Evolutionary conservation across 2,888 invertebrate genomes (phyloP), one percentile per base, ranked within the genome.

Genomic region (Pandemis cinnamomeana): DNA sequence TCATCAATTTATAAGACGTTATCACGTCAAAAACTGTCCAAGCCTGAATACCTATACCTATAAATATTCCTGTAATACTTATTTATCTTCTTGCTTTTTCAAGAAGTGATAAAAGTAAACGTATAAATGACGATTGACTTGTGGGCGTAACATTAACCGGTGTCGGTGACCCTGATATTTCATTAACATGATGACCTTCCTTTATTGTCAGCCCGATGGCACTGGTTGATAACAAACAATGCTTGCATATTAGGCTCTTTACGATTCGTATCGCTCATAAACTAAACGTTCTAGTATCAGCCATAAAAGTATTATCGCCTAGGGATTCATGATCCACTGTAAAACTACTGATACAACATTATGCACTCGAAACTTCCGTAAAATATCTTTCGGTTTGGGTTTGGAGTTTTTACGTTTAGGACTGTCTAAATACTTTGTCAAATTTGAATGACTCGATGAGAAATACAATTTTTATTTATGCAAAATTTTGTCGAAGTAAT

Each of bases 241-340:
- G 44, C 71, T 60, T 67, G 74, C 61, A 74, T 71, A 67, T 71
- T 71, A 67, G 62, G 60, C 15, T 53, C n/a, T 74, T 74, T 74
- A 74, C 55, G 74, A 61, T 62, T 66, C 53, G 67, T 53, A 66
- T 66, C 48, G 62, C 61, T 41, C 66, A 71, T 74, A 74, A 71
- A 74, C 66, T 67, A 48, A 71, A 44, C 64, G 60, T 71, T 71
- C 74, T 71, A 74, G 70, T 71, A 74, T 42, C 67, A 41, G 61
- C 67, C 61, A 46, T 74, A 74, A 71, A 74, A 67, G 71, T 74
- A 74, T 71, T 74, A 74, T 66, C 53, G 48, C 66, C 41, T 36
- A 46, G 67, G 61, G 62, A 74, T 51, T 60, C 61, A 48, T 46
- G 27, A 48, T 41, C 20, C 36, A 46, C 61, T 70, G 55, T 13